These are phyloP conservation scores for Hyphantria cunea DNA, from an alignment of 1,140 invertebrate species.

Conservation along the genomic window DNA sequence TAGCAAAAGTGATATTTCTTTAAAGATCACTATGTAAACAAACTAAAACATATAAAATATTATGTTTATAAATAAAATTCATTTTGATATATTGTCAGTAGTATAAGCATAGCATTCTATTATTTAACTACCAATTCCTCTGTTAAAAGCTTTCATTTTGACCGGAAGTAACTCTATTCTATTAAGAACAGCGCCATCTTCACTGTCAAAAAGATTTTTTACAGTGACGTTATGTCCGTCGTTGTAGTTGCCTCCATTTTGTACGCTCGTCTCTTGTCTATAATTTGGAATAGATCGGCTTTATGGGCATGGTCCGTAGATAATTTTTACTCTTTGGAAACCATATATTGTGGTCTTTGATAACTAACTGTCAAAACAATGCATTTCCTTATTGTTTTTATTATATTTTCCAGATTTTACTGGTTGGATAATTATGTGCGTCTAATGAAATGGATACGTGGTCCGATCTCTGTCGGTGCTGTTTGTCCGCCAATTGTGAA, in stretches of 20 bases:
- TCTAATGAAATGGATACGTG: constrained; percentile 72
- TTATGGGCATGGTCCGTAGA: constrained; percentile 80
- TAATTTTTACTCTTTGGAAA: constrained; percentile 80
- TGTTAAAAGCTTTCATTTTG: neutral
- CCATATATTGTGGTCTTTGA: constrained; percentile 65
- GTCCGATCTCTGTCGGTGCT: constrained; percentile 75
- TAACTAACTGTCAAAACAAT: constrained; percentile 73
- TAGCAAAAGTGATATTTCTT: no score
- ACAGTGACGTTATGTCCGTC: constrained; percentile 8
- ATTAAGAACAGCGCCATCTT: constrained; percentile 18
- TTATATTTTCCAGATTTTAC: constrained; percentile 65
- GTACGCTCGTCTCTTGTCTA: constrained; percentile 70
- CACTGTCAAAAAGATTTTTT: constrained; percentile 9
- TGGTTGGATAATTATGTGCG: constrained; percentile 57
- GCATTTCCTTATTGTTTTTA: constrained; percentile 42
- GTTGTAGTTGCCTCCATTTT: constrained; percentile 59
- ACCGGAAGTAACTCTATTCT: neutral
- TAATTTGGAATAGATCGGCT: constrained; percentile 76
- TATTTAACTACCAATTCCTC: no score
- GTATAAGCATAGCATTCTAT: no score
- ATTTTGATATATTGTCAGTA: neutral
- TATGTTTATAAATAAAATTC: neutral
- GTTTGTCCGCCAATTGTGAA: constrained; percentile 63
- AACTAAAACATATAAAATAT: neutral
- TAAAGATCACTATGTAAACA: no score